A percentile compares a stretch with the other conserved stretches of the same genome.
Conservation (phyloP, 2,113 vertebrate species). For the Anoura caudifer region DNA sequence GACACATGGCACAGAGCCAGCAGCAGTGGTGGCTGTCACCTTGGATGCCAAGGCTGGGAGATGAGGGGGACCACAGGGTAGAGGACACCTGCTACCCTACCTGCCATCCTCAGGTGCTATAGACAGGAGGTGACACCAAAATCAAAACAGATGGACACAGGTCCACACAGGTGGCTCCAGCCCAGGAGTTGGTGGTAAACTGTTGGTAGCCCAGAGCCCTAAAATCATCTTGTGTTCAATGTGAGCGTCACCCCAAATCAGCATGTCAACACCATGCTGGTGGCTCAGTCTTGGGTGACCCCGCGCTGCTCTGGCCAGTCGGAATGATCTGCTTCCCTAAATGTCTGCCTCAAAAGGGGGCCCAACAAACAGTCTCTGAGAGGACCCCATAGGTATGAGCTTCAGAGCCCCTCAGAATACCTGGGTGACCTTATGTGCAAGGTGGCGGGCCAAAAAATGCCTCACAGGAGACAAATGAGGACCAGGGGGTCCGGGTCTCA, state of each 20-base stretch:
- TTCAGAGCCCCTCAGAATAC: background rate
- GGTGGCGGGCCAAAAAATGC: background rate
- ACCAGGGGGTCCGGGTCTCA: background rate
- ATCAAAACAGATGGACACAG: background rate
- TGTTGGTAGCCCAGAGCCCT: background rate
- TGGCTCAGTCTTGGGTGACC: background rate
- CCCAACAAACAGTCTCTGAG: background rate
- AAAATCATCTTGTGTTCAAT: background rate
- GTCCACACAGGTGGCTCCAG: background rate
- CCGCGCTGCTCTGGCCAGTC: background rate
- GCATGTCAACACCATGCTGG: too few species aligned
- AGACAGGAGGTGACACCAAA: background rate
- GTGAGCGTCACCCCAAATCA: background rate
- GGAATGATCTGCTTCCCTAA: background rate
- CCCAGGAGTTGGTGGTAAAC: background rate
- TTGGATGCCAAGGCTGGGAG: background rate
- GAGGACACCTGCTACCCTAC: background rate
- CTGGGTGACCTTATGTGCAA: background rate
- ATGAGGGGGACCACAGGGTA: accelerated
- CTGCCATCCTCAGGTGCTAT: background rate
- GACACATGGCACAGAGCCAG: background rate
- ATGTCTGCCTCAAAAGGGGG: background rate
- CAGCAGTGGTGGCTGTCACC: background rate
- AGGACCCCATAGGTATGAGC: background rate
- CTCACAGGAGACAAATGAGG: background rate